These are phyloP conservation scores for Triplophysa dalaica DNA, from an alignment of 2,113 vertebrate species.

Conservation along the genomic window DNA sequence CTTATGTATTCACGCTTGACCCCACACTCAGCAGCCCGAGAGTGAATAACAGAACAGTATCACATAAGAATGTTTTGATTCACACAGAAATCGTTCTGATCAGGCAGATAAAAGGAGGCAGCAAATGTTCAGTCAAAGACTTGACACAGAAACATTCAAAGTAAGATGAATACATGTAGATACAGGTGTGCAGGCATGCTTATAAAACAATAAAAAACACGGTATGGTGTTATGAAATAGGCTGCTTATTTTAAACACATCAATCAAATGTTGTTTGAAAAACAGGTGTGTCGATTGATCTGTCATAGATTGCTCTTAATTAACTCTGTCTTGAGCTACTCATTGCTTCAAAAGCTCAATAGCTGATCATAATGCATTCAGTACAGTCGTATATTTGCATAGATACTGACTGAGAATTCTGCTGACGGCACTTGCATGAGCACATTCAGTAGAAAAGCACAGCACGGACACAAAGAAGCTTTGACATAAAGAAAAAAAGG, in stretches of 20 bases:
- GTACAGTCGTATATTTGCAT: conserved; percentile 27
- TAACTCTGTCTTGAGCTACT: conserved; percentile 44
- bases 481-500: background rate
- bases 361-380: conserved; percentile 38
- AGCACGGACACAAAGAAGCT: conserved; percentile 18
- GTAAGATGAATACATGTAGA: background rate
- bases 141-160: background rate
- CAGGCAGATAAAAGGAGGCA: background rate
- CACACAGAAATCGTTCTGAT: background rate
- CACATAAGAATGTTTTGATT: background rate
- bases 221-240: no score
- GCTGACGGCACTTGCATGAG: conserved; percentile 35
- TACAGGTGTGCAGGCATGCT: background rate
- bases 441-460: conserved; percentile 5
- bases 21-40: background rate
- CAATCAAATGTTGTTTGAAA: background rate
- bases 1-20: background rate
- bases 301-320: conserved; percentile 49
- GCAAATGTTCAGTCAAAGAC: no score
- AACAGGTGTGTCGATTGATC: conserved; percentile 22
- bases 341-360: conserved; percentile 35
- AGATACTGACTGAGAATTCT: conserved; percentile 31
- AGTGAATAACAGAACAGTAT: background rate
- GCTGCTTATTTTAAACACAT: background rate
- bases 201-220: no score